phyloP scores from a whole-genome alignment of 2,113 vertebrate genomes.

The Poecile atricapillus region DNA sequence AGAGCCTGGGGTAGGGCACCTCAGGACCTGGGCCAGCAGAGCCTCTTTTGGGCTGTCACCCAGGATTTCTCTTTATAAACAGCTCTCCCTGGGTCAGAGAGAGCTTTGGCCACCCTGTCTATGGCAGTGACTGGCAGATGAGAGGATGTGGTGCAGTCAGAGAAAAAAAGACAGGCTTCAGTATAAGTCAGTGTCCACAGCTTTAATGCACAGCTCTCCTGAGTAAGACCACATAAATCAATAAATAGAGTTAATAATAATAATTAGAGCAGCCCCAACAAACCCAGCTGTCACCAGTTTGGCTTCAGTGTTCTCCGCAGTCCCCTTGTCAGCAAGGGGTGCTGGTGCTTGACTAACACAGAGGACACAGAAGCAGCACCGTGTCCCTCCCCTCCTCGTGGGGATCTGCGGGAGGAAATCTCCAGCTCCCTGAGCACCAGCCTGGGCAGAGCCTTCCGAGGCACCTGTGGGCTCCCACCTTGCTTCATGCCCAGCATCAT shows the following conservation, averaged over 20 bases:
- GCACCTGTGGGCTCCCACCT: neutral
- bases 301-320: neutral
- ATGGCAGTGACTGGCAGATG: neutral
- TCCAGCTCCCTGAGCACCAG: neutral
- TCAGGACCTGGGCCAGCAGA: neutral
- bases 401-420: neutral
- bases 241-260: conserved; percentile 57
- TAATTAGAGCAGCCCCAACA: conserved; percentile 23
- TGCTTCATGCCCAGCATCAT: neutral
- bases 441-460: neutral
- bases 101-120: neutral
- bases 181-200: neutral
- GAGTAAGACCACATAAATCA: conserved; percentile 17
- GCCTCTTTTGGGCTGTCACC: neutral
- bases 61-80: neutral
- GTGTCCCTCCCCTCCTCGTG: neutral
- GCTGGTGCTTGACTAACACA: neutral
- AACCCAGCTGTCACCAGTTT: conserved; percentile 39
- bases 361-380: neutral
- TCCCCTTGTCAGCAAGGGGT: neutral
- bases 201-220: conserved; percentile 50
- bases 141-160: neutral
- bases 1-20: neutral
- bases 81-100: neutral
- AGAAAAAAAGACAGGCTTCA: neutral